These are phyloP conservation scores for Drosophila nebulosa DNA, from an alignment of 1,140 invertebrate genomes.

Conservation along the genomic window DNA sequence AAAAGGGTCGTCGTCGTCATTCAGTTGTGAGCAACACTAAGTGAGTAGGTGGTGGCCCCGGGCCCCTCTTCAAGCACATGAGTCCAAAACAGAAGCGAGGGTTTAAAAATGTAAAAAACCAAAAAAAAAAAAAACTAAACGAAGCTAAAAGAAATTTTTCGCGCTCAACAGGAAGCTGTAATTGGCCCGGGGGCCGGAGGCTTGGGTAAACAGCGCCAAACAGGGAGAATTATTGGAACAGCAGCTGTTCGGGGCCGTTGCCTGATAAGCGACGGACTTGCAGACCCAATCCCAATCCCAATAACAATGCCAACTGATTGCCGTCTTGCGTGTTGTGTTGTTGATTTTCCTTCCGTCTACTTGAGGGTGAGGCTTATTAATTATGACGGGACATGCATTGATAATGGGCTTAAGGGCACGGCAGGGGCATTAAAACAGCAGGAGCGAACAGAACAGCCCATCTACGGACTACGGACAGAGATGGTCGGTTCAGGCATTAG, in stretches of 20 bases:
- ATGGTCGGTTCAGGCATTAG: not conserved
- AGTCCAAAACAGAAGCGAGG: conserved; percentile 29
- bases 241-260: conserved; percentile 49
- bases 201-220: conserved; percentile 42
- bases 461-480: not conserved
- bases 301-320: conserved; percentile 65
- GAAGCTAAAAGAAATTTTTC: conserved; percentile 38
- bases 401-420: conserved; percentile 43
- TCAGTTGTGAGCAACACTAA: not conserved
- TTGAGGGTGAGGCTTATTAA: conserved; percentile 67
- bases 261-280: conserved; percentile 47
- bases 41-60: not conserved
- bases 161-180: conserved; percentile 69
- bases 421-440: conserved; percentile 12
- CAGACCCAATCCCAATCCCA: conserved; percentile 9
- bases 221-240: conserved; percentile 37
- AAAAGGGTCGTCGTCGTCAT: conserved; percentile 20
- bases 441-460: not conserved
- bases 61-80: conserved; percentile 27
- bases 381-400: conserved; percentile 75
- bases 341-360: conserved; percentile 14
- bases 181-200: conserved; percentile 55
- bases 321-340: conserved; percentile 55
- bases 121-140: conserved; percentile 1
- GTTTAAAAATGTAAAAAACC: conserved; percentile 15